These are phyloP conservation scores for Leptopilina myrica DNA, from an alignment of 2,888 invertebrate genomes.

Conservation along the genomic window DNA sequence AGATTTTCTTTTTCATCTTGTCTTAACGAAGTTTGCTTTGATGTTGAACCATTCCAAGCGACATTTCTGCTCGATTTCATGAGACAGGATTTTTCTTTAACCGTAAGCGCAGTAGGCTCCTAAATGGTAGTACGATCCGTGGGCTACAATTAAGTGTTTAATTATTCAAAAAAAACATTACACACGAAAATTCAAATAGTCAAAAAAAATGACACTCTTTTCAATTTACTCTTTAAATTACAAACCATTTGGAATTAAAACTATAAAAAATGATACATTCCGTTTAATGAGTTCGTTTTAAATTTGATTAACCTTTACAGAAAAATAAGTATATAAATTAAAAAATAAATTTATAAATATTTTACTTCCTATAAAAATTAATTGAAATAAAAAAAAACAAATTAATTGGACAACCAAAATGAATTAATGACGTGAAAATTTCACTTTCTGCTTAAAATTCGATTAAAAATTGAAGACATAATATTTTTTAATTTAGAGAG, in stretches of 20 bases:
- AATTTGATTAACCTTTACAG: too few relatives aligned
- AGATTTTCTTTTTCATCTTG: constrained; percentile 27
- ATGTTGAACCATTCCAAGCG: constrained; percentile 22
- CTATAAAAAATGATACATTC: too few relatives aligned
- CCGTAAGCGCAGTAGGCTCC: constrained; percentile 67
- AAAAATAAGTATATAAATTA: too few relatives aligned
- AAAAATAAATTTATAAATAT: too few relatives aligned
- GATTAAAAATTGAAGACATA: neutral
- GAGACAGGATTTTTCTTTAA: constrained; percentile 47
- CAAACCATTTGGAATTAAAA: too few relatives aligned
- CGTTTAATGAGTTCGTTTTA: too few relatives aligned
- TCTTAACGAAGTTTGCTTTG: constrained; percentile 29
- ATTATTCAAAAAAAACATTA: constrained; percentile 32
- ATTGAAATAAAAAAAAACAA: too few relatives aligned
- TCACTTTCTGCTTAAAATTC: neutral
- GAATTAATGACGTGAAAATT: neutral
- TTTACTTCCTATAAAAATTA: too few relatives aligned
- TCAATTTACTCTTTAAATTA: too few relatives aligned
- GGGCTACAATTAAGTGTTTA: constrained; percentile 59
- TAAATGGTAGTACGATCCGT: constrained; percentile 65
- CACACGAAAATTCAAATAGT: constrained; percentile 19
- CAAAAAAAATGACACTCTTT: constrained; percentile 4
- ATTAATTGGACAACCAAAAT: too few relatives aligned
- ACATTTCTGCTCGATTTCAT: constrained; percentile 33
- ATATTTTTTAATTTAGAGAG: neutral